Base-by-base conservation (phyloP, 2,797 vertebrate genomes). In the Characodon lateralis region DNA sequence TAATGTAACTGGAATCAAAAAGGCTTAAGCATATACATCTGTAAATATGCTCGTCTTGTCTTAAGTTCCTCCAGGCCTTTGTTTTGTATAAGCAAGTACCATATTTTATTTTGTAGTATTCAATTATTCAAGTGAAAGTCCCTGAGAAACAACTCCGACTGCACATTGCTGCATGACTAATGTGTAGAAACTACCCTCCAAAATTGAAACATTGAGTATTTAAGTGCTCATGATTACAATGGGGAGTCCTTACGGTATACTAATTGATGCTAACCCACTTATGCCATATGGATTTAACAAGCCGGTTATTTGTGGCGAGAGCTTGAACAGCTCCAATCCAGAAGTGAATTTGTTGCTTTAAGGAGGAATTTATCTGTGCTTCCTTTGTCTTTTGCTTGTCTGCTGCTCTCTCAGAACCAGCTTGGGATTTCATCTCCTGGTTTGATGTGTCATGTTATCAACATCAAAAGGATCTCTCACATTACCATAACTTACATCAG, bases 181-280 rank as follows among this genome's bases (percentile, higher is more conserved):
- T 78, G 77, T 56, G 79, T 66, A 56, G 55, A 77, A 84, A 83
- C 59, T 65, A 71, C 71, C 59, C 79, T 59, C 72, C 43, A 50
- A 76, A 78, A 82, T 43, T 79, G 72, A 88, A 85, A 79, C 77
- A 46, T 79, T 72, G 76, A 72, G 10, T 65, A 78, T 91, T 92
- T 89, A 91, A 90, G 83, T 86, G 81, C 87, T 84, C 72, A 8
- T 69, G 87, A 86, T 91, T 87, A 81, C 77, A 84, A 88, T 55
- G 72, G 35, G 35, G 79, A 50, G 78, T 91, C 89, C 86, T 89
- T 50, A 0, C 83, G 89, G 87, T 82, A 82, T 80, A 84, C 82
- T 83, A 87, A 90, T 76, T 79, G 82, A 84, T 53, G 84, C 87
- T 91, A 92, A 93, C 90, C 87, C 87, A 90, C 77, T 91, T 91